Base-by-base conservation (phyloP, 2,888 invertebrate genomes). In the Drosophila acutilabella region DNA sequence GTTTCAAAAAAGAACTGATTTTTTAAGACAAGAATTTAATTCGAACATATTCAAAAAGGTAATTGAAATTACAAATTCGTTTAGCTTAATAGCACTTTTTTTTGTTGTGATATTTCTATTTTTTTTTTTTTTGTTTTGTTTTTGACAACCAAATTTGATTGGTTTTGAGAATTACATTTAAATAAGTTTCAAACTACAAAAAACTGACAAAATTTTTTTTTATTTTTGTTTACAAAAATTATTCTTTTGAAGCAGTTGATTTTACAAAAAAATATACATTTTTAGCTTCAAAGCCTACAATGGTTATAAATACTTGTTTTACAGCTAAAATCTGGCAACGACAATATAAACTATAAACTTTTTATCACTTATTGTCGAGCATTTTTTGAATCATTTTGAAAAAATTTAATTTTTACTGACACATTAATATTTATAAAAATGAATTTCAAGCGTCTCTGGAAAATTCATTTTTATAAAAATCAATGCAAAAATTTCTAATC, bases 321-420 rank as follows among this genome's bases (percentile, higher is more conserved):
- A 72, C 65, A 45, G 72, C 54, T 72, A 54, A 72, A 72, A 74
- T 60, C 56, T 65, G 60, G 66, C 57, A 51, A 61, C 33, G 77
- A 51, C 59, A 58, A 71, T 61, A 42, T 60, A 73, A 65, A 58
- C 57, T 71, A 62, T 61, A 53, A 60, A 33, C 47, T 41, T 50
- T 48, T 71, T 71, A 64, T 60, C 71, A 71, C 72, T 61, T 74
- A 70, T 69, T 69, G 69, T 69, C 44, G 74, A 57, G 48, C 52
- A 50, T 52, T 69, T 59, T 65, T 38, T 51, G 50, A 61, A 54
- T 61, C 36, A 36, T 53, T 54, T 70, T 23, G 45, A 70, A 51
- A 26, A 70, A 45, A 52, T 47, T 14, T 47, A 16, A 38, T 11
- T 58, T 41, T 52, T 23, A 13, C 8, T 41, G 18, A 26, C 16